Conservation (phyloP, 2,797 vertebrate genomes). For the Cryptoprocta ferox region DNA sequence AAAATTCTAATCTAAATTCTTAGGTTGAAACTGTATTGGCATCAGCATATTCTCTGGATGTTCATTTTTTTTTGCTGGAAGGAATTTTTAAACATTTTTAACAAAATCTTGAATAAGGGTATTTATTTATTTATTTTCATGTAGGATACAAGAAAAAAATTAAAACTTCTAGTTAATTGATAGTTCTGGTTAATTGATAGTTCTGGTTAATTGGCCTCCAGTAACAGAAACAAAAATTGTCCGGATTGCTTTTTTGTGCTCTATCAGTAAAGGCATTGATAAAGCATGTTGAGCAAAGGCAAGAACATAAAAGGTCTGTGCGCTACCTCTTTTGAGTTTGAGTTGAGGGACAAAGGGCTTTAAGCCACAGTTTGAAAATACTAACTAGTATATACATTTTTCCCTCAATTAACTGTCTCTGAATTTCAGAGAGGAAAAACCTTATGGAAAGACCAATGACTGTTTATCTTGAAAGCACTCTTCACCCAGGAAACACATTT, state of each 20-base stretch:
- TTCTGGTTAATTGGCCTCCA: background rate
- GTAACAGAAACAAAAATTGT: background rate
- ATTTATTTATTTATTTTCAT: background rate
- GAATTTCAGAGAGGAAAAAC: background rate
- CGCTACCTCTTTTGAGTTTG: background rate
- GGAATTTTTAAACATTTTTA: background rate
- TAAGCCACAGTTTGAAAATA: background rate
- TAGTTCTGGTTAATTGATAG: background rate
- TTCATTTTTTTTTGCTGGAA: background rate
- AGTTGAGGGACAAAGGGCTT: background rate
- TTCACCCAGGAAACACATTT: background rate
- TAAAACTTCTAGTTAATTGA: too few species aligned
- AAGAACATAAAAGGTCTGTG: background rate
- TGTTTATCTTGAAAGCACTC: background rate
- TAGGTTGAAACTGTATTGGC: background rate
- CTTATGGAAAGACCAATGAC: background rate
- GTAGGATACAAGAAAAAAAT: background rate
- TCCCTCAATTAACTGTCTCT: background rate
- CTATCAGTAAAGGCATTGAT: background rate
- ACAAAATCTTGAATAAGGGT: background rate
- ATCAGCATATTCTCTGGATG: background rate
- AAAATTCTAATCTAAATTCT: background rate
- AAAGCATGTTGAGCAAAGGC: background rate
- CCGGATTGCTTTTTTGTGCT: background rate
- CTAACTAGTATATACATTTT: background rate